Conservation (phyloP, 2,113 vertebrate genomes). For the Tamias sibiricus region DNA sequence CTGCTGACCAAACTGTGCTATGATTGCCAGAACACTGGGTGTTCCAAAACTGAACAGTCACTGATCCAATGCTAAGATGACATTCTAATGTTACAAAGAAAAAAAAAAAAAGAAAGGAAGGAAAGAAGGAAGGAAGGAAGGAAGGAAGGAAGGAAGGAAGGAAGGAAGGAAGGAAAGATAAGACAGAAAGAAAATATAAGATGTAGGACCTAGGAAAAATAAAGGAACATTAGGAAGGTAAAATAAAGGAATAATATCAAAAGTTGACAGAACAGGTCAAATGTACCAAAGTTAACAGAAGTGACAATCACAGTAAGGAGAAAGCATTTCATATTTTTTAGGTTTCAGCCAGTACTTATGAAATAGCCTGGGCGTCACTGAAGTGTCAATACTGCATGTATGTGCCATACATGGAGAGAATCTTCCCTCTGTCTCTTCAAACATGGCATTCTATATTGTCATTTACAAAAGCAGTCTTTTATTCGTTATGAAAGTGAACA, state of each 20-base stretch:
- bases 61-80: background rate
- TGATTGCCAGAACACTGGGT: background rate
- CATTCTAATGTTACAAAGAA: background rate
- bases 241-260: background rate
- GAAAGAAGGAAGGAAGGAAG: too few relatives aligned
- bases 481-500: background rate
- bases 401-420: background rate
- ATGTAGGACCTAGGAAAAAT: background rate
- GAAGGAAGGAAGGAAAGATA: too few relatives aligned
- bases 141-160: too few relatives aligned
- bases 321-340: background rate
- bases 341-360: background rate
- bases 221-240: background rate
- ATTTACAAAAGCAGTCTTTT: background rate
- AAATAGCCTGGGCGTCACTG: background rate
- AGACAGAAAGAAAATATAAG: too few relatives aligned
- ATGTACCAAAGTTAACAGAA: background rate
- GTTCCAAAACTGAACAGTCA: background rate
- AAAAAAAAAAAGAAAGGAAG: background rate
- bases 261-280: background rate
- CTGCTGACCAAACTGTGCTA: background rate
- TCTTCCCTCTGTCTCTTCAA: background rate
- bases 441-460: background rate
- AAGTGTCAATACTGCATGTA: background rate
- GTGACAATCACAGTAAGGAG: background rate